Base-by-base conservation (phyloP, 92 coral and sea anemone species). In the Heteractis magnifica region DNA sequence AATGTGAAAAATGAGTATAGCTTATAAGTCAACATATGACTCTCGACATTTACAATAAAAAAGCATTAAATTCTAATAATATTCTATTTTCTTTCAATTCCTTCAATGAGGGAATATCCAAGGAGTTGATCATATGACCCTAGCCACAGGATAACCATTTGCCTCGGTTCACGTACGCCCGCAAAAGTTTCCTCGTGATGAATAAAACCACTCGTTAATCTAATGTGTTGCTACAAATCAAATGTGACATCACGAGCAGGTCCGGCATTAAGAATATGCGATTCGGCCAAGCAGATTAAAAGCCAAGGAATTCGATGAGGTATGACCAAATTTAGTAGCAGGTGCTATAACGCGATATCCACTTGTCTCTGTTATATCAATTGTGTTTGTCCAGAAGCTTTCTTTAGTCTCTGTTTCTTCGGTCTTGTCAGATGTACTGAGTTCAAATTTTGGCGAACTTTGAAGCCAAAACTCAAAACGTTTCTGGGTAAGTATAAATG, bases 151-250 rank as follows among this genome's bases (percentile, higher is more conserved):
- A 20, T 23, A 20, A n/a, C 8, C 26, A 18, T 65, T n/a, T 6
- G 48, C 49, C 48, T 62, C 83, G 83, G 74, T 62, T 53, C 83
- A 79, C 44, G 71, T 64, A 48, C 75, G 21, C 75, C 51, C 59
- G 79, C 58, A 76, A 52, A 23, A 0, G 13, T 68, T 0, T 68
- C 48, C 10, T 68, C 6, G 19, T 52, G 26, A 79, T 79, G 83
- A 79, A 79, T 79, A 44, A 10, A 76, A 49, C 74, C 83, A 79
- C 83, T 62, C n/a, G 83, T 49, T n/a, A 8, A 20, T 23, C 51
- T 18, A 7, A 19, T 60, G 83, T 79, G 83, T 79, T 76, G 64
- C 62, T 76, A 76, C 16, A 62, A 76, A 68, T 68, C 20, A 18
- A n/a, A 62, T 62, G 21, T 68, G 10, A 34, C 44, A 34, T 34